Base-by-base conservation (phyloP, 2,113 vertebrate genomes). In the Perccottus glenii region DNA sequence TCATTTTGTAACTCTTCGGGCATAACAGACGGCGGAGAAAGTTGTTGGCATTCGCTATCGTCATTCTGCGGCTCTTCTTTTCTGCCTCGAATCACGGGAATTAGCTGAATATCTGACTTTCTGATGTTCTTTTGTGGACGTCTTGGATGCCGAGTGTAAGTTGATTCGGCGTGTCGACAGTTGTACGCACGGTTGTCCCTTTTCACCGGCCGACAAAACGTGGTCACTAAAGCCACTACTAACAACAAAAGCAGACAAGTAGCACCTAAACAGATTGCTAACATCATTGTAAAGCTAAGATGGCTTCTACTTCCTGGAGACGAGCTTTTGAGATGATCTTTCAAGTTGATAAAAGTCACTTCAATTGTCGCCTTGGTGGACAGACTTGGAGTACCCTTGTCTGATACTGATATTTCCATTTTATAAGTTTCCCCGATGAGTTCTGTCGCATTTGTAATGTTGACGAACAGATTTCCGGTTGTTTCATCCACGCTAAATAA, bases 51-150 rank as follows among this genome's bases (percentile, higher is more conserved):
- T 58, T 92, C 92, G 0, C 58, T 58, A 4, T 91, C 89, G 0
- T 77, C 79, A 5, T 91, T 88, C 0, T 56, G 15, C 5, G 79
- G 62, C 5, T 92, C 92, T 1, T 90, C 90, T 12, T 70, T 89
- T 16, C 91, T 87, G 11, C 93, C 91, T 50, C 94, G 88, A 42
- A 96, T 90, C 67, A 96, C 91, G 0, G 96, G 96, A 10, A 99
- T 90, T 0, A 98, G 89, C 82, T 95, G 94, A 69, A 99, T 99
- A 49, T 99, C 97, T 0, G 96, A 83, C 85, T 99, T 99, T 66
- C 93, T 93, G 67, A 98, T 98, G 72, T 95, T 95, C 52, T 95
- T 94, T 83, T 94, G 95, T 0, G 96, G 97, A 35, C 96, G 95
- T 56, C 92, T 94, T 14, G 96, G 96, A 75, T 97, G 96, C 36